Percentiles rank a stretch among this genome's conserved stretches.
Conservation (phyloP, 2,888 invertebrate species). For the Trissolcus brochymenae region DNA sequence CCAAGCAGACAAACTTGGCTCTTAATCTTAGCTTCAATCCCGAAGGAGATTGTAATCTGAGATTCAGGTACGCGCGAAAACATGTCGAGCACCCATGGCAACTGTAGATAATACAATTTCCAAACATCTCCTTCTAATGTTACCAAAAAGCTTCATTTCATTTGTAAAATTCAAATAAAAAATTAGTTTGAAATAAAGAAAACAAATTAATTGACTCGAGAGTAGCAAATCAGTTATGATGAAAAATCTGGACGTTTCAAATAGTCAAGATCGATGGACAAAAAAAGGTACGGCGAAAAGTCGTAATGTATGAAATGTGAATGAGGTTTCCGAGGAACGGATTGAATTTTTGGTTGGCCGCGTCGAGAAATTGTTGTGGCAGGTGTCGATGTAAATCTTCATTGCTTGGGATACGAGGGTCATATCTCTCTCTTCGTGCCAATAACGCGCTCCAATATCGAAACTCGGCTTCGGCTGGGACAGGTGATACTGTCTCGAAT, state of each 20-base stretch:
- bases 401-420: conserved; percentile 54
- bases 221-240: no score
- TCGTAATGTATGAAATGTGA: conserved; percentile 32
- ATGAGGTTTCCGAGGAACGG: conserved; percentile 48
- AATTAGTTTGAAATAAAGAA: no score
- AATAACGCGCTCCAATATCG: conserved; percentile 51
- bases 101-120: no score
- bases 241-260: no score
- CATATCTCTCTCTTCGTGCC: conserved; percentile 48
- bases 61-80: conserved; percentile 65
- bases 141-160: no score
- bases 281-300: no score
- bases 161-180: background rate
- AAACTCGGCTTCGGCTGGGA: conserved; percentile 39
- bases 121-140: no score
- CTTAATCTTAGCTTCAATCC: conserved; percentile 69
- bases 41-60: conserved; percentile 70
- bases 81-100: conserved; percentile 65
- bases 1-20: conserved; percentile 62
- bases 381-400: conserved; percentile 59
- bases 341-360: conserved; percentile 57
- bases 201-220: no score
- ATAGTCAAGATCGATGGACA: background rate
- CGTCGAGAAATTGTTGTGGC: conserved; percentile 53
- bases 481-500: conserved; percentile 57